Percentiles rank a stretch among this genome's conserved stretches.
Evolutionary conservation across 2,888 invertebrate species (phyloP).

Genomic region (Pollenia angustigena): DNA sequence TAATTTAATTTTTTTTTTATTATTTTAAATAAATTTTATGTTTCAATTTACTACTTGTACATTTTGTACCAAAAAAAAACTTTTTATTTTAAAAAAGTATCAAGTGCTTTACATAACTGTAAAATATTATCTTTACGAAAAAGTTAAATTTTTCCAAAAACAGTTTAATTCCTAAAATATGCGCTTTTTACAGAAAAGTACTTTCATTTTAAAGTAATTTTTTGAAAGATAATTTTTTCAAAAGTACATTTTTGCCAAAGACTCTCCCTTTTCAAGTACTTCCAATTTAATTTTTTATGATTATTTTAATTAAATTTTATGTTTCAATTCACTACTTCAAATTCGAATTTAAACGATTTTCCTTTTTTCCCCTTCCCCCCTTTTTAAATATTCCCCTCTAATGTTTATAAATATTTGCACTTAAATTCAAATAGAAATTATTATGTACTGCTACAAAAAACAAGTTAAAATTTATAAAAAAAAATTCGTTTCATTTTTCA

Average conservation of each 20-base stretch:
- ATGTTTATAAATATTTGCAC: slow-evolving; percentile 69
- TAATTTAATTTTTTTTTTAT: no score
- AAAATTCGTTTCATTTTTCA: slow-evolving; percentile 22
- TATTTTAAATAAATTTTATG: no score
- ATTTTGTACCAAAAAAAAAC: neutral
- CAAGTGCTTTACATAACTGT: neutral
- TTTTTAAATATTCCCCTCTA: neutral
- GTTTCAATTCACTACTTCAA: neutral
- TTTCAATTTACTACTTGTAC: neutral
- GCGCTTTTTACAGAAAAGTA: neutral
- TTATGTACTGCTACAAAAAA: slow-evolving; percentile 13
- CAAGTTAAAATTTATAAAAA: slow-evolving; percentile 20
- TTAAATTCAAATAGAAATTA: slow-evolving; percentile 59
- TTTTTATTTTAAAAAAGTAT: neutral
- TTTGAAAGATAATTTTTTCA: neutral
- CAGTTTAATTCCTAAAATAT: neutral
- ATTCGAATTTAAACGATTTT: neutral
- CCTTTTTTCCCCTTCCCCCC: neutral
- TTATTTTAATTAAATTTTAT: neutral
- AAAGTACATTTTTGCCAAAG: neutral
- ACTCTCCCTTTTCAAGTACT: neutral
- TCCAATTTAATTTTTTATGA: no score
- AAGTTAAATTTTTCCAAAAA: neutral
- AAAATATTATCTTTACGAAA: neutral
- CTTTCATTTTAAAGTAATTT: neutral